Conservation (phyloP, 2,113 vertebrate genomes). For the Jacana jacana region DNA sequence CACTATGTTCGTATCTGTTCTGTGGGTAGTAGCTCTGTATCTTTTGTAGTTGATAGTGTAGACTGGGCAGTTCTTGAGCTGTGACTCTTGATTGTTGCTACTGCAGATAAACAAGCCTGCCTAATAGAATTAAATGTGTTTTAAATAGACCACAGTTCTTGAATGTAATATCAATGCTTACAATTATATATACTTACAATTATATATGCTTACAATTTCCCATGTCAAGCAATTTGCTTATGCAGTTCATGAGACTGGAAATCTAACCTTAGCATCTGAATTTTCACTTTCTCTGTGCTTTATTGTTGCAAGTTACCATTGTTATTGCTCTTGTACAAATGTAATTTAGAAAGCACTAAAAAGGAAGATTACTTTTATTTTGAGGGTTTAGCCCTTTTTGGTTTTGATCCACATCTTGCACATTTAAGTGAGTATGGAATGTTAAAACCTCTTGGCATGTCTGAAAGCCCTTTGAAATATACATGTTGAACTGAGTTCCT, state of each 20-base stretch:
- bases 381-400: neutral
- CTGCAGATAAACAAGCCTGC: neutral
- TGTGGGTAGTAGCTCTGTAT: neutral
- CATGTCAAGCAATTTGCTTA: neutral
- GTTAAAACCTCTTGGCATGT: constrained; percentile 26
- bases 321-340: neutral
- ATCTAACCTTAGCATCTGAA: neutral
- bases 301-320: neutral
- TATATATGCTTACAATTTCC: neutral
- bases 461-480: constrained; percentile 15
- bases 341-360: neutral
- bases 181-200: no score
- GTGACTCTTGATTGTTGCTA: neutral
- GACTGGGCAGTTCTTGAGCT: neutral
- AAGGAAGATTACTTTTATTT: neutral
- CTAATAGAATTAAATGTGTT: neutral
- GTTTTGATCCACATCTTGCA: neutral
- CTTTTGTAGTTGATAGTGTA: neutral
- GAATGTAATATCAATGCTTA: fast-evolving
- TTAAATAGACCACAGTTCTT: neutral
- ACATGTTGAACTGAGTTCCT: neutral
- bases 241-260: neutral
- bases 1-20: neutral
- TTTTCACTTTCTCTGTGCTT: neutral
- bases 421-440: constrained; percentile 29